These are phyloP conservation scores for Acipenser oxyrinchus DNA, from an alignment of 2,797 vertebrate genomes.

Conservation along the genomic window DNA sequence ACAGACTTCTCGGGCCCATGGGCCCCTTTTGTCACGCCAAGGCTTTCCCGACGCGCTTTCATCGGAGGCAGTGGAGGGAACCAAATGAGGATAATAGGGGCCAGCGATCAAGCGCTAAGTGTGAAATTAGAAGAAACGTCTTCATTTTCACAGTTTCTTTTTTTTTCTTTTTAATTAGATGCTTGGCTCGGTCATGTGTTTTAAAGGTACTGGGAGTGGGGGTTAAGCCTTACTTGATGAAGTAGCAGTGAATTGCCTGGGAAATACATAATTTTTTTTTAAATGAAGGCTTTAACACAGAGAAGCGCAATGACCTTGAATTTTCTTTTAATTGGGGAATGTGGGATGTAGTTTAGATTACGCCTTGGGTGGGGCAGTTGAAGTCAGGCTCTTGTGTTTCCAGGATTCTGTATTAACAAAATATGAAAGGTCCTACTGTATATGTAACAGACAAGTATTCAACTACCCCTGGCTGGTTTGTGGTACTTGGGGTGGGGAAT, in stretches of 20 bases:
- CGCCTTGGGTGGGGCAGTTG: too few relatives aligned
- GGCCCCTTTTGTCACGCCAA: conserved; percentile 56
- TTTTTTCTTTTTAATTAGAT: conserved; percentile 23
- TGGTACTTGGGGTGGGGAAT: too few relatives aligned
- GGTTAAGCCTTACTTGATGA: conserved; percentile 37
- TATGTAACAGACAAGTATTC: too few relatives aligned
- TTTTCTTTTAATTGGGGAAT: neutral
- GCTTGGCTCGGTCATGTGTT: conserved; percentile 51
- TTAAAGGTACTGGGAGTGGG: conserved; percentile 34
- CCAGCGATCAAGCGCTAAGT: conserved; percentile 61
- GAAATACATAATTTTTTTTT: conserved; percentile 4
- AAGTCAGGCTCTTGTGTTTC: too few relatives aligned
- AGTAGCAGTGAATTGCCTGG: conserved; percentile 15
- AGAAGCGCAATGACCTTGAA: neutral
- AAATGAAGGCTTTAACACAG: neutral
- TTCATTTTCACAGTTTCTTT: conserved; percentile 64
- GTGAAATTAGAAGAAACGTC: conserved; percentile 69
- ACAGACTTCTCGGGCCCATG: conserved; percentile 56
- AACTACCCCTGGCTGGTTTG: too few relatives aligned
- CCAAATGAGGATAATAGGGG: conserved; percentile 67
- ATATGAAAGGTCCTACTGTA: too few relatives aligned
- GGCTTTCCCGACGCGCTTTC: conserved; percentile 57
- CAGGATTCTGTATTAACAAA: too few relatives aligned
- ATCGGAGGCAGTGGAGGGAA: conserved; percentile 60
- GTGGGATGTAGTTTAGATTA: too few relatives aligned